Evolutionary conservation across 2,113 vertebrate genomes (phyloP), one percentile per base, ranked within the genome.

Genomic region (Elephantulus edwardii): DNA sequence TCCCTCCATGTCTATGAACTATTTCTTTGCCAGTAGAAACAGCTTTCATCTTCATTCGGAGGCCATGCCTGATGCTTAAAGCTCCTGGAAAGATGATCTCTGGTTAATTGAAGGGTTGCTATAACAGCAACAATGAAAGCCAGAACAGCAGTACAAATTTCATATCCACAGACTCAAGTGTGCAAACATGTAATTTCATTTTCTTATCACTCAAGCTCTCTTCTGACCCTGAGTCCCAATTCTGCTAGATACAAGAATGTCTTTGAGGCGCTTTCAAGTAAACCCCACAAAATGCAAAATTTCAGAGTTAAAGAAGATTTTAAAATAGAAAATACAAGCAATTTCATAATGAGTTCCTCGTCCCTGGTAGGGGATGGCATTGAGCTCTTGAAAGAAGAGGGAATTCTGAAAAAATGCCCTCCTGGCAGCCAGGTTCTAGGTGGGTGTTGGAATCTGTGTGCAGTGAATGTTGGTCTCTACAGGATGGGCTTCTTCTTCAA

Each of bases 131-230:
- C 48, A 40, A 75, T 62, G 66, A 91, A 82, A 86, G 76, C 2
- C 82, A 79, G 82, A 82, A 85, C 5, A 46, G 3, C 2, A 52
- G 72, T 38, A 88, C 52, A 50, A 5, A 80, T 92, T 62, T 84
- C 86, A 86, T 33, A 83, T 50, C 52, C 60, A 54, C 40, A 52
- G 46, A 83, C 68, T 76, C 75, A 54, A 75, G 48, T 88, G 74
- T 91, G n/a, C 86, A 83, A 91, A 89, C 48, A 35, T 20, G 54
- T 35, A 88, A 83, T 44, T 83, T 91, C 56, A 66, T 86, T 88
- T 88, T 86, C 79, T 81, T 94, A 42, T 38, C 76, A 81, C 62
- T 89, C 80, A 58, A 58, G 54, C 83, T 95, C 80, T 87, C 89
- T 91, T 91, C 74, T 77, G 62, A 93, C 54, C 48, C 79, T 20